Evolutionary conservation across 2,113 vertebrate genomes (phyloP).

Genomic region (Pterocles burchelli): DNA sequence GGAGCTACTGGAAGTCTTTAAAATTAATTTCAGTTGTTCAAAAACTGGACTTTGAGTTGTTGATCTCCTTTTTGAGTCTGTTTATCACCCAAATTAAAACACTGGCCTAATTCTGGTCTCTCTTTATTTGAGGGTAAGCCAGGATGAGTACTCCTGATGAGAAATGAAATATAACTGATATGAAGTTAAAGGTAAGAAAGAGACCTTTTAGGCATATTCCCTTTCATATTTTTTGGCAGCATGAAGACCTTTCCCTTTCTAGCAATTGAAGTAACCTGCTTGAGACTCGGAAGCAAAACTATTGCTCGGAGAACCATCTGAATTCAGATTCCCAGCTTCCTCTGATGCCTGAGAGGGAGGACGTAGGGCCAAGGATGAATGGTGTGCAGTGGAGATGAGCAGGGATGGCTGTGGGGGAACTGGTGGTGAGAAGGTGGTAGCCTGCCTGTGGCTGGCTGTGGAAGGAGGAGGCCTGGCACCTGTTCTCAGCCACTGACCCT

Average conservation of each 20-base stretch:
- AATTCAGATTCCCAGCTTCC: accelerated
- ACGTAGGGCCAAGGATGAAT: accelerated
- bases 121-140: not conserved
- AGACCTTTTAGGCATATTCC: not conserved
- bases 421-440: not conserved
- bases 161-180: not conserved
- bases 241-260: not conserved
- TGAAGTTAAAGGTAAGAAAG: not conserved
- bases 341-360: not conserved
- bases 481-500: not conserved
- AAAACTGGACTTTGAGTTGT: not conserved
- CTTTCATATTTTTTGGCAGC: not conserved
- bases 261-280: not conserved
- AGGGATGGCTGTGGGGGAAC: accelerated
- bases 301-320: not conserved
- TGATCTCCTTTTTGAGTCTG: not conserved
- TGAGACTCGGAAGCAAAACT: not conserved
- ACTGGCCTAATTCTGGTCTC: not conserved
- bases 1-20: not conserved
- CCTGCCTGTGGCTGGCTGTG: not conserved
- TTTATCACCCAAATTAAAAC: not conserved
- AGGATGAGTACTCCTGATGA: not conserved
- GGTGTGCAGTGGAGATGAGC: accelerated
- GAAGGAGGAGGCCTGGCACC: not conserved
- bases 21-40: not conserved